These are phyloP conservation scores for Thecocarcelia acutangulata DNA, from an alignment of 2,888 invertebrate species.

Conservation along the genomic window DNA sequence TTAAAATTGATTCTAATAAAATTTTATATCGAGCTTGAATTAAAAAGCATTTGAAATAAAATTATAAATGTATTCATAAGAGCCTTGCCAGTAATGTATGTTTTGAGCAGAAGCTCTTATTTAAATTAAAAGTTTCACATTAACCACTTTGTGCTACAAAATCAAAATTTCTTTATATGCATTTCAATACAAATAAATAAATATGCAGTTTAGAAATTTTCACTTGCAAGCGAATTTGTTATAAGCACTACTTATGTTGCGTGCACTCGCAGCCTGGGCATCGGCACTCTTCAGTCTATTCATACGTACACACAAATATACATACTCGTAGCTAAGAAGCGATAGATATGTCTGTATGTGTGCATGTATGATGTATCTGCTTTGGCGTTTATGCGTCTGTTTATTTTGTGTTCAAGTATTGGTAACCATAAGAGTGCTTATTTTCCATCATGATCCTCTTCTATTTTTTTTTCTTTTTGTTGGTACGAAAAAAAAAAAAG, in stretches of 20 bases:
- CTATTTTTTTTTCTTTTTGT: neutral
- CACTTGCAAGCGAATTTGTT: too few relatives aligned
- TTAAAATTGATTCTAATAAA: too few relatives aligned
- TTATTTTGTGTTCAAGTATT: conserved; percentile 11
- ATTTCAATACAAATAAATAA: neutral
- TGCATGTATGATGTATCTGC: too few relatives aligned
- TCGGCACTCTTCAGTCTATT: too few relatives aligned
- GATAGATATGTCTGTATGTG: too few relatives aligned
- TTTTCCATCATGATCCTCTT: conserved; percentile 5
- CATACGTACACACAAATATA: neutral
- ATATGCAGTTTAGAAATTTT: neutral
- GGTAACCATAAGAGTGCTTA: conserved; percentile 49
- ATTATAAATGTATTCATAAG: too few relatives aligned
- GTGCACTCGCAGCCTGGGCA: neutral
- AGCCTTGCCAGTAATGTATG: too few relatives aligned
- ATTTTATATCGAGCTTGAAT: too few relatives aligned
- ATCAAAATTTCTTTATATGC: neutral
- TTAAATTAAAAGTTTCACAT: too few relatives aligned
- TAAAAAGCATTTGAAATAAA: too few relatives aligned
- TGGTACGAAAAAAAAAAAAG: neutral
- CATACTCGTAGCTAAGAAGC: too few relatives aligned
- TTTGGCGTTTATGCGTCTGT: neutral
- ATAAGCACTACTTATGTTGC: neutral
- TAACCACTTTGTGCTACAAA: neutral
- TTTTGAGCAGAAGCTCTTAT: too few relatives aligned